Conservation (phyloP, 2,888 invertebrate genomes). For the Agriopis aurantiaria region DNA sequence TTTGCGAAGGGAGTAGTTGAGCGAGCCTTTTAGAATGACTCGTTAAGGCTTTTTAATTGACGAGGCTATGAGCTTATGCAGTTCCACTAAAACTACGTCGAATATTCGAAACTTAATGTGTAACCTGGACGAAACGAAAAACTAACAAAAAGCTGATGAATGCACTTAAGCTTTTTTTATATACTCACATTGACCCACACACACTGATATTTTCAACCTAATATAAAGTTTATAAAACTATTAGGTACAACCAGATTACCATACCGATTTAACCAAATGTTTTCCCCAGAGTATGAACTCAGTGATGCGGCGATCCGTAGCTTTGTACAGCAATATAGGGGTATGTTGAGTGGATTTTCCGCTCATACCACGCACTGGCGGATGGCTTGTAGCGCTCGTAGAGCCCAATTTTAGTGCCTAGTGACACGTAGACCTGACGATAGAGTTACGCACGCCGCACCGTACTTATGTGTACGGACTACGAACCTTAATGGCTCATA, state of each 20-base stretch:
- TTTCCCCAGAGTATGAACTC: slow-evolving; percentile 16
- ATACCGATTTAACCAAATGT: neutral
- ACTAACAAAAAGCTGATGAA: no score
- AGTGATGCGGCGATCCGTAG: slow-evolving; percentile 10
- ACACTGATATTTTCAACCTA: no score
- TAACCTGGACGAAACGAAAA: no score
- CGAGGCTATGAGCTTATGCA: neutral
- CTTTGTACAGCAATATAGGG: slow-evolving; percentile 18
- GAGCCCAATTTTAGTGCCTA: slow-evolving; percentile 29
- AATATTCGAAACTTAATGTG: neutral
- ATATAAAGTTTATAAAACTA: neutral
- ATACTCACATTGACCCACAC: no score
- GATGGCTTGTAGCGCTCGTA: slow-evolving; percentile 27
- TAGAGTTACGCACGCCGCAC: no score
- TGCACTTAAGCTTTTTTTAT: no score
- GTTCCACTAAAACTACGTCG: neutral
- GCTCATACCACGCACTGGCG: slow-evolving; percentile 34
- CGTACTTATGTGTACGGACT: no score
- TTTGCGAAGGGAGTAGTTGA: slow-evolving; percentile 25
- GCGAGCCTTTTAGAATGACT: slow-evolving; percentile 22
- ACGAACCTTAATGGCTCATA: no score
- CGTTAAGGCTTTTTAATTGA: slow-evolving; percentile 25
- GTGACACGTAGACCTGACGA: slow-evolving; percentile 43
- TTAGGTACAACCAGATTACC: neutral
- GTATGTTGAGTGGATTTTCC: slow-evolving; percentile 39